These are phyloP conservation scores for Spongilla lacustris DNA, from an alignment of 37 sponge, comb jelly and placozoan genomes.

Conservation along the genomic window DNA sequence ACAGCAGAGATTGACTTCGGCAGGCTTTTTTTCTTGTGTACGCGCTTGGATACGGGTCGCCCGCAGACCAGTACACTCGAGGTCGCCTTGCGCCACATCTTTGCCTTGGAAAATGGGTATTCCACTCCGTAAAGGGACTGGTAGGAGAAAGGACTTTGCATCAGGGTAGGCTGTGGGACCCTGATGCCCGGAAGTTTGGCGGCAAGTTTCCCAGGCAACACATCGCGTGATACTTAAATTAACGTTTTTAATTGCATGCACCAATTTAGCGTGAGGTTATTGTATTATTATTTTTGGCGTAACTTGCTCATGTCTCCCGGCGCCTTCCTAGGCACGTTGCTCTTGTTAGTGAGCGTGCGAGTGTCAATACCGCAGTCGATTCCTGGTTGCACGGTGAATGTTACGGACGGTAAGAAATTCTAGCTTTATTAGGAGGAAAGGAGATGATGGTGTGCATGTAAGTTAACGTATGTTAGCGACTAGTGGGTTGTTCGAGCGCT, in stretches of 20 bases:
- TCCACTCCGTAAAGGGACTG: constrained; percentile 26
- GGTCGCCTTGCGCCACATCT: neutral
- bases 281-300: neutral
- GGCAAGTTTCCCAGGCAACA: neutral
- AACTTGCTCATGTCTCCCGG: neutral
- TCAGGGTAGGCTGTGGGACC: neutral
- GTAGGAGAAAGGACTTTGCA: constrained; percentile 56
- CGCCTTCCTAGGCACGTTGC: neutral
- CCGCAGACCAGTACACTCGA: neutral
- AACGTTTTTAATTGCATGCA: neutral
- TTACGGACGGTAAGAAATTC: neutral
- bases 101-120: constrained; percentile 20
- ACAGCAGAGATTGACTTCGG: neutral
- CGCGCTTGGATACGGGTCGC: neutral
- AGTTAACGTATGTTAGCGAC: neutral
- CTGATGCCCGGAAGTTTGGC: neutral
- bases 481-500: too few relatives aligned
- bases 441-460: neutral
- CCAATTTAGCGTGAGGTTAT: neutral
- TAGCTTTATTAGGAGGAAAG: neutral
- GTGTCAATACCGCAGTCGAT: neutral
- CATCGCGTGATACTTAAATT: neutral
- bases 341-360: neutral
- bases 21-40: neutral
- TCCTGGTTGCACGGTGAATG: neutral